phyloP scores from a whole-genome alignment of 64 coral and sea anemone genomes.

The Montipora efflorescens region DNA sequence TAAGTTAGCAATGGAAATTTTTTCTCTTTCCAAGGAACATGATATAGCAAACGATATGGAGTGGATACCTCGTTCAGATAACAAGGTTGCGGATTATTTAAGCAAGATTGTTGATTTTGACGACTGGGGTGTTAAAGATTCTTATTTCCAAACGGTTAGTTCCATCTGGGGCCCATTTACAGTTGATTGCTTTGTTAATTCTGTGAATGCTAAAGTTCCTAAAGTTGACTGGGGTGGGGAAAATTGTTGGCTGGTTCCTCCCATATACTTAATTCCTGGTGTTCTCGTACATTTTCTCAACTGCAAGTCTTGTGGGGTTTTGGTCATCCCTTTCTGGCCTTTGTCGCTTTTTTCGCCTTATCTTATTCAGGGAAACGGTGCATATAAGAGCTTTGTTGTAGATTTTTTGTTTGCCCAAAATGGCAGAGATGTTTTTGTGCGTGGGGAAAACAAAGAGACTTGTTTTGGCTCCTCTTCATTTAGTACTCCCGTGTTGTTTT shows the following conservation, averaged over 20 bases:
- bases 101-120: background rate
- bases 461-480: constrained; percentile 32
- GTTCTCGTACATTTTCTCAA: constrained; percentile 11
- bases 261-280: background rate
- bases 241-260: constrained; percentile 10
- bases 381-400: constrained; percentile 2
- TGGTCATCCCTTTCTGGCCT: constrained; percentile 49
- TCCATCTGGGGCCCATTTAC: background rate
- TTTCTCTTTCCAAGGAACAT: constrained; percentile 12
- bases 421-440: constrained; percentile 10
- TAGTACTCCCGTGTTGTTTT: constrained; percentile 32
- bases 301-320: constrained; percentile 14
- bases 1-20: background rate
- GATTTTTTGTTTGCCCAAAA: constrained; percentile 39
- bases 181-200: background rate
- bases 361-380: background rate
- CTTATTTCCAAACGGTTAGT: background rate
- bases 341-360: constrained; percentile 28
- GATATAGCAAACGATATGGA: constrained; percentile 8
- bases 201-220: too few relatives aligned
- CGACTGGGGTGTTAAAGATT: background rate
- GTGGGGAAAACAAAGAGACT: constrained; percentile 29
- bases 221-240: background rate
- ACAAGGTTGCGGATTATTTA: background rate
- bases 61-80: constrained; percentile 10